Conservation (phyloP, 2,113 vertebrate genomes). For the Eretmochelys imbricata region DNA sequence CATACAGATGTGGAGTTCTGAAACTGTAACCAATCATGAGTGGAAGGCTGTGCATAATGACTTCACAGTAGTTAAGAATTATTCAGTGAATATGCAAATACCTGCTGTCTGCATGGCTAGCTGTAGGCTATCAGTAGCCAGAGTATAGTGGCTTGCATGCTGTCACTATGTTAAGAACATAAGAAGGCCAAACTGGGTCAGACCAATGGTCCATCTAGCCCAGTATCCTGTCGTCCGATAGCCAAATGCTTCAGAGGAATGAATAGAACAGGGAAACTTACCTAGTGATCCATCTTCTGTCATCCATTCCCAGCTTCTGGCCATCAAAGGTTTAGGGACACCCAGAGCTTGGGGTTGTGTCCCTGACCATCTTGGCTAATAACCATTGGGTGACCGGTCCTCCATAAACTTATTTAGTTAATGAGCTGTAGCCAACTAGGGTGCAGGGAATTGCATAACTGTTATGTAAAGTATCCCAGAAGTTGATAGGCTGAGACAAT, state of each 20-base stretch:
- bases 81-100: not conserved
- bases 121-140: not conserved
- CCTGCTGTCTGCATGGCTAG: conserved; percentile 5
- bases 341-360: not conserved
- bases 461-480: not conserved
- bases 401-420: not conserved
- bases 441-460: not conserved
- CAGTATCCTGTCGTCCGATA: not conserved
- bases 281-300: not conserved
- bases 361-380: not conserved
- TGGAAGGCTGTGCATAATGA: not conserved
- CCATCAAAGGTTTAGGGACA: not conserved
- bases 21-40: not conserved
- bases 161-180: not conserved
- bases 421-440: not conserved
- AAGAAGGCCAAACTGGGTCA: not conserved
- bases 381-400: too few relatives aligned
- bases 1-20: not conserved
- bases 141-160: conserved; percentile 15
- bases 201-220: not conserved
- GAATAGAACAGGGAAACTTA: not conserved
- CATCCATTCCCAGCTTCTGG: not conserved
- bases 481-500: not conserved
- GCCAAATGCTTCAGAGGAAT: not conserved
- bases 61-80: not conserved